Evolutionary conservation across 2,888 invertebrate genomes (phyloP), one percentile per base, ranked within the genome.

Genomic region (Odontothrips loti): DNA sequence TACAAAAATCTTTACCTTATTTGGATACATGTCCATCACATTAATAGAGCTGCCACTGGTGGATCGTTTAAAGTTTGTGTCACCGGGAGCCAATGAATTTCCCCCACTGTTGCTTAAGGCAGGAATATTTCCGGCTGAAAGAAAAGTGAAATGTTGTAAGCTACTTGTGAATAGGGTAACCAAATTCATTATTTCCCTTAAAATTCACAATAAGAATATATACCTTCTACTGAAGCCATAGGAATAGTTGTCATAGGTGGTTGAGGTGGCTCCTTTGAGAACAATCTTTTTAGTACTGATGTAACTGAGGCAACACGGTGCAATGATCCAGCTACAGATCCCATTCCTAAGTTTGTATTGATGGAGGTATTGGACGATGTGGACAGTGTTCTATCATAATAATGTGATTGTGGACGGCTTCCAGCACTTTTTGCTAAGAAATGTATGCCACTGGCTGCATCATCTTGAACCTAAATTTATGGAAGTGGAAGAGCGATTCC

Each of bases 251-350:
- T 89, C 34, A 43, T 43, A 27, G 88, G 88, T 0, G 89, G 87
- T 51, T 89, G 88, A 81, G 89, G 89, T 81, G 87, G 68, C 68
- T 75, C 68, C 82, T 93, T 91, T 80, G 93, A 94, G 85, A 95
- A 93, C 81, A 95, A 88, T 83, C 94, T 90, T 86, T 93, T 94
- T 11, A 95, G 87, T 85, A 94, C 92, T 17, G 92, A 94, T 0
- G 95, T 93, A 58, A 95, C 94, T 0, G 95, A 95, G 85, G 92
- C 93, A 0, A 92, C 92, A 80, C 95, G 89, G 0, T 93, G 90
- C 85, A 95, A 87, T 0, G 92, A 91, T 20, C 90, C 91, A 81
- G 89, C 86, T 43, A 88, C 79, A 51, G 85, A 84, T 43, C 85
- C 84, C 58, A 75, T 75, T 27, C 68, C 68, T 12, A 79, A 47